Evolutionary conservation across 2,797 vertebrate genomes (phyloP).

Genomic region (Denticeps clupeoides): DNA sequence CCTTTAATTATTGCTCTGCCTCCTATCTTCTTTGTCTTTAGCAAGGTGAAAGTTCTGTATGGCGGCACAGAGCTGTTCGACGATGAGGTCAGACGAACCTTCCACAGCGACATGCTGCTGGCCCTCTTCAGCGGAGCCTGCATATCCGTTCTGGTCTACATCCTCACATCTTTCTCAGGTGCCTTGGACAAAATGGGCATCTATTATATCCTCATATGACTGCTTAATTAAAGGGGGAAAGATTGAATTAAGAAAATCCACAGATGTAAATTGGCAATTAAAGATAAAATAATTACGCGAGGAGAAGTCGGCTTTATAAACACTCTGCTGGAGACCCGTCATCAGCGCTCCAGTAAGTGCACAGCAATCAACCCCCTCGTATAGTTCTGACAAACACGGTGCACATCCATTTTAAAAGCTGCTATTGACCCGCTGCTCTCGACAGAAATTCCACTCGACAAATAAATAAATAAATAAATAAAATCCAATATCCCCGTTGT

Average conservation of each 20-base stretch:
- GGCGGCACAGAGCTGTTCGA: conserved; percentile 94
- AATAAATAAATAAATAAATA: too few species aligned
- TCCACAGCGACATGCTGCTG: conserved; percentile 92
- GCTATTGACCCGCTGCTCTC: neutral
- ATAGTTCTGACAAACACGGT: neutral
- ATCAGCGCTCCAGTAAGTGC: neutral
- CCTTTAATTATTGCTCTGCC: too few species aligned
- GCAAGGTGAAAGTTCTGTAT: conserved; percentile 91
- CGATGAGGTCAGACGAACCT: conserved; percentile 88
- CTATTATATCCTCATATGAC: neutral
- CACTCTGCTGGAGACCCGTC: neutral
- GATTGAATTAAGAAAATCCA: neutral
- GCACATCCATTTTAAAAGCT: conserved; percentile 1
- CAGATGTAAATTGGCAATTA: neutral
- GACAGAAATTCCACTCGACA: conserved; percentile 3
- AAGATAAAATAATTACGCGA: neutral
- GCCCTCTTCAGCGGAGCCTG: conserved; percentile 89
- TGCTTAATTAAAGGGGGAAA: neutral
- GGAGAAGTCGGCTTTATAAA: neutral
- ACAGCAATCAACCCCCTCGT: neutral
- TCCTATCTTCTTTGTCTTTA: too few species aligned
- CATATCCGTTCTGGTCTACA: conserved; percentile 81
- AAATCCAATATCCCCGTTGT: conserved; percentile 4
- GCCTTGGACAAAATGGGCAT: too few species aligned
- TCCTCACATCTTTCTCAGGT: conserved; percentile 96